Evolutionary conservation across 1,140 invertebrate genomes (phyloP).

Genomic region (Dreissena rostriformis): DNA sequence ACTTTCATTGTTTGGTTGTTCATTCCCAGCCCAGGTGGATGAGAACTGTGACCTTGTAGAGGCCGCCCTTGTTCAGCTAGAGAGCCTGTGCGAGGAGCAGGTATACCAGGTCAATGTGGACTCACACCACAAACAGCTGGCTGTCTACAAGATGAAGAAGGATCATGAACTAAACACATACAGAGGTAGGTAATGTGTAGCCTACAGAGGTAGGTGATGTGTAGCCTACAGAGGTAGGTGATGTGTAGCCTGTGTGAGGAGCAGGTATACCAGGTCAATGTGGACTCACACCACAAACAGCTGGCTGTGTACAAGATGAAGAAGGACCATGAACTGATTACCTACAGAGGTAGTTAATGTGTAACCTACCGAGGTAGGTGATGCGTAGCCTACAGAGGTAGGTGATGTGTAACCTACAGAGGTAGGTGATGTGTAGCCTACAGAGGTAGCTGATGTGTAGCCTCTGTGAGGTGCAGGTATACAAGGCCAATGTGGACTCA

Average conservation of each 20-base stretch:
- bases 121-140: slow-evolving; percentile 86
- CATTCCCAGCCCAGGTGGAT: slow-evolving; percentile 83
- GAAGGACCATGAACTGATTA: slow-evolving; percentile 84
- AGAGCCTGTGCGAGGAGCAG: slow-evolving; percentile 86
- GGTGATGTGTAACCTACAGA: no score
- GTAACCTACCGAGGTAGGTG: no score
- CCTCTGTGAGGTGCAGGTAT: no score
- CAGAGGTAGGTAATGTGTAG: slow-evolving; percentile 80
- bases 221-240: no score
- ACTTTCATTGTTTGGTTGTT: not conserved
- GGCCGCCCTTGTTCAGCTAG: slow-evolving; percentile 84
- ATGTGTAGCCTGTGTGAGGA: slow-evolving; percentile 87
- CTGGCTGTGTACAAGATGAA: slow-evolving; percentile 86
- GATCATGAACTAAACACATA: slow-evolving; percentile 84
- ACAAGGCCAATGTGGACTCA: no score
- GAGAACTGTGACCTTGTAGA: slow-evolving; percentile 86
- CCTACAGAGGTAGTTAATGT: slow-evolving; percentile 84
- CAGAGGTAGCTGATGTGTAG: no score
- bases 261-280: slow-evolving; percentile 85
- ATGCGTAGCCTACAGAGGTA: no score
- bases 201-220: not conserved
- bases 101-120: slow-evolving; percentile 85
- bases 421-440: no score
- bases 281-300: slow-evolving; percentile 85
- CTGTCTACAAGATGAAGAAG: slow-evolving; percentile 86